phyloP scores from a whole-genome alignment of 2,797 vertebrate genomes.

The Gadopsis bispinosus region DNA sequence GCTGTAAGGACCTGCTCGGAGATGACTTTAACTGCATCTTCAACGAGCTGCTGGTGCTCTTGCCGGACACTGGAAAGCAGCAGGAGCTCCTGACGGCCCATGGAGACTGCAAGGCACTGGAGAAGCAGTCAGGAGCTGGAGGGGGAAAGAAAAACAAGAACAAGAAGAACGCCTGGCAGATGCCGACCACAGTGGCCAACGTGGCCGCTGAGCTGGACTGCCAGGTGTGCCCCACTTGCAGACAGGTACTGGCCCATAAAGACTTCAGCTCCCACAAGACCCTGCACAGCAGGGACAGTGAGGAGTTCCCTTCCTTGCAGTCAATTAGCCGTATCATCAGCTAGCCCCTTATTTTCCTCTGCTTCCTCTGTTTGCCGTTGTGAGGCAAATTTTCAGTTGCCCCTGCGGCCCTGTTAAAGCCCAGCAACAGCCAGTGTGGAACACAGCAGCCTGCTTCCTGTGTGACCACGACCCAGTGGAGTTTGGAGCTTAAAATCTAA shows the following conservation, averaged over 20 bases:
- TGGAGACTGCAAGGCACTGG: slow-evolving; percentile 84
- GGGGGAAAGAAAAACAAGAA: slow-evolving; percentile 88
- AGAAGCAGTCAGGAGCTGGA: slow-evolving; percentile 79
- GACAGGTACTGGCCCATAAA: slow-evolving; percentile 93
- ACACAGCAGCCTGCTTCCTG: slow-evolving; percentile 36
- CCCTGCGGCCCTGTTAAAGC: slow-evolving; percentile 29
- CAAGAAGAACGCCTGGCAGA: slow-evolving; percentile 92
- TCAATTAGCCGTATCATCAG: slow-evolving; percentile 95
- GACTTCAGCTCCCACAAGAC: slow-evolving; percentile 93
- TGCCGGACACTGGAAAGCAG: slow-evolving; percentile 94
- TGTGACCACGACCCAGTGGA: slow-evolving; percentile 34
- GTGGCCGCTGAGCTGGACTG: slow-evolving; percentile 89
- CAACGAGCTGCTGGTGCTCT: slow-evolving; percentile 93
- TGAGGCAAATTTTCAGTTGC: slow-evolving; percentile 9
- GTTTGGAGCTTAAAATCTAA: slow-evolving; percentile 20
- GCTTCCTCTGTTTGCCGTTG: slow-evolving; percentile 16
- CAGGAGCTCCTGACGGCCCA: slow-evolving; percentile 96
- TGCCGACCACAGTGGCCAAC: slow-evolving; percentile 48
- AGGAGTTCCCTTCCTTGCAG: slow-evolving; percentile 97
- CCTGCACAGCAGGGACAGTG: slow-evolving; percentile 88
- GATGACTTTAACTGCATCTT: slow-evolving; percentile 94
- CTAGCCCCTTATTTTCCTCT: slow-evolving; percentile 81
- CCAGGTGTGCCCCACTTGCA: slow-evolving; percentile 92
- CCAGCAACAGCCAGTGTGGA: slow-evolving; percentile 34
- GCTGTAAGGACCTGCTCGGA: slow-evolving; percentile 94